Evolutionary conservation across 64 coral and sea anemone species (phyloP), one percentile per base, ranked within the genome.

Genomic region (Pocillopora damicornis): DNA sequence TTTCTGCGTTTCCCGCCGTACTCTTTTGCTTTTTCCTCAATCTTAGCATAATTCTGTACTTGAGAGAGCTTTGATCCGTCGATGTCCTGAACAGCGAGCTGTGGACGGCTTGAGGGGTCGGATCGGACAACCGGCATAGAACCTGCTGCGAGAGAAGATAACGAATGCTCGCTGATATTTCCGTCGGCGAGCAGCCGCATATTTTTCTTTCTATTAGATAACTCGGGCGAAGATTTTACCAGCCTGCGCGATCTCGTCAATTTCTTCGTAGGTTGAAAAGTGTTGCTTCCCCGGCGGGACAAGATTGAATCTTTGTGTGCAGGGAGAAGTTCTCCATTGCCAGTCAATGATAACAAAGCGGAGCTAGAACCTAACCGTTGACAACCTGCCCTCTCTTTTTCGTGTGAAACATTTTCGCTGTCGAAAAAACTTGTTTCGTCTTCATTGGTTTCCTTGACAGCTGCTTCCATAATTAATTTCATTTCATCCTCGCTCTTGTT

Each of bases 171-270:
- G 8, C 26, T 75, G 37, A 88, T 59, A 77, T 26, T 66, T 37
- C 57, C 88, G 72, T 37, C 69, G 45, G 88, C 75, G 79, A 37
- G 69, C 57, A 35, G 60, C 60, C 81, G 65, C 11, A 60, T 35
- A 83, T 89, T 93, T 58, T 76, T 17, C 7, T 85, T 89, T 71
- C 42, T 80, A 16, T 67, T 66, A 58, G 42, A 90, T 18, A 93
- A 78, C 59, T 88, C 65, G 36, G 94, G 88, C 13, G 84, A 82
- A 34, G 90, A 88, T 78, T 90, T 90, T 9, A 73, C 91, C 15
- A 93, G 71, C 15, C 71, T 36, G 80, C 57, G 75, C 11, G 90
- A 88, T 74, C 86, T 87, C n/a, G 78, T 85, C 37, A 93, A 75
- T 26, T 74, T 75, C 75, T 34, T 38, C 13, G 72, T 16, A 80